These are phyloP conservation scores for Archips xylosteana DNA, from an alignment of 2,888 invertebrate genomes.

Conservation along the genomic window DNA sequence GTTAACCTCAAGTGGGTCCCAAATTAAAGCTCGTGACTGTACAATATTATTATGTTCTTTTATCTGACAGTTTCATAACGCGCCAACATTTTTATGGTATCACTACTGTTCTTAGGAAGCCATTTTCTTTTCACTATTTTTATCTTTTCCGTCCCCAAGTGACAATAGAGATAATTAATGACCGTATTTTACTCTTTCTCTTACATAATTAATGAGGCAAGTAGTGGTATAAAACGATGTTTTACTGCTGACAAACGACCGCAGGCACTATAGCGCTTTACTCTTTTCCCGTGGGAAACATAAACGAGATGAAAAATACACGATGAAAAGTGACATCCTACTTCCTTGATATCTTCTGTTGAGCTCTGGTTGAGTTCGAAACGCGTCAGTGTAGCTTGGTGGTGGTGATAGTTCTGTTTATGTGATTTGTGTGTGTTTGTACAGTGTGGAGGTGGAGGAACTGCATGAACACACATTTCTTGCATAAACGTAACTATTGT, in stretches of 20 bases:
- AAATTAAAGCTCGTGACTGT: too few species aligned
- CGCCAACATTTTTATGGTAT: too few species aligned
- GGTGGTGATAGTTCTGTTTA: too few species aligned
- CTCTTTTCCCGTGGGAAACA: not conserved
- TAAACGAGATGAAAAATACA: not conserved
- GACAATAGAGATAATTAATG: not conserved
- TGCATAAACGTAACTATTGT: too few species aligned
- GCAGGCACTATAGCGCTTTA: not conserved
- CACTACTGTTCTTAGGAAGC: not conserved
- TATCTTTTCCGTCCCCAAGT: not conserved
- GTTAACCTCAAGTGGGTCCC: too few species aligned
- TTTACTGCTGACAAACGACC: not conserved
- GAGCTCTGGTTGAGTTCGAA: too few species aligned
- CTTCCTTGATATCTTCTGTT: not conserved
- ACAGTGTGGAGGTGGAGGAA: too few species aligned
- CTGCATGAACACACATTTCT: too few species aligned
- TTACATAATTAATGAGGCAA: slow-evolving; percentile 2
- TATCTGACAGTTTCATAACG: too few species aligned
- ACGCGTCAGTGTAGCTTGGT: too few species aligned
- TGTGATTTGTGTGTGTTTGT: too few species aligned
- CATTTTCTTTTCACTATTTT: not conserved
- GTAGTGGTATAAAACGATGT: slow-evolving; percentile 2
- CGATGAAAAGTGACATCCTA: not conserved
- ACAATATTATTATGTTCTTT: too few species aligned
- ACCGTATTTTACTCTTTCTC: not conserved